phyloP scores from a whole-genome alignment of 2,113 vertebrate species.

The Dasypus novemcinctus region DNA sequence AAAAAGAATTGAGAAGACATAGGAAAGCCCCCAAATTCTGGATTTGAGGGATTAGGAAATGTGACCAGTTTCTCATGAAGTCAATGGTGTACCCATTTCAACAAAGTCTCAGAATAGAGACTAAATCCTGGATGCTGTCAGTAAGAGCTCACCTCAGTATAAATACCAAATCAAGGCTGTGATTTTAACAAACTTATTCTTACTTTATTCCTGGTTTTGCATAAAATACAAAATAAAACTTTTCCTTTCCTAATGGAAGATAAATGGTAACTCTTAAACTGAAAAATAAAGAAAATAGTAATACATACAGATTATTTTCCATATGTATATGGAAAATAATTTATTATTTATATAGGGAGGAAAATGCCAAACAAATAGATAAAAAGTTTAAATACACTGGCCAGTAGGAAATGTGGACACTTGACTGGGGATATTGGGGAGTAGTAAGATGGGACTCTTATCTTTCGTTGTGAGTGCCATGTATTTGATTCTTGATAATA shows the following conservation, averaged over 20 bases:
- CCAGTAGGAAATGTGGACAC: not conserved
- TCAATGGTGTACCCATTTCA: not conserved
- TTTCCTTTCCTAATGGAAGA: not conserved
- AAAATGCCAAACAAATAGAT: not conserved
- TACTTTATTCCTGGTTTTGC: not conserved
- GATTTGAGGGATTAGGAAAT: not conserved
- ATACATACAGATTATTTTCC: not conserved
- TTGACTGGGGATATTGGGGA: no score
- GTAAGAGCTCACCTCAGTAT: not conserved
- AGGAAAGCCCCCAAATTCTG: not conserved
- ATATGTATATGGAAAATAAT: no score
- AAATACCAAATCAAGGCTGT: not conserved
- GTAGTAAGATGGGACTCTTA: not conserved
- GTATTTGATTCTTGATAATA: no score
- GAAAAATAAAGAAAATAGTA: not conserved
- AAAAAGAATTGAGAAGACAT: not conserved
- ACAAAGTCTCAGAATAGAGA: not conserved
- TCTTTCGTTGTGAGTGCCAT: not conserved
- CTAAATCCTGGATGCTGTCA: not conserved
- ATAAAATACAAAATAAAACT: not conserved
- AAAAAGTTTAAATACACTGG: not conserved
- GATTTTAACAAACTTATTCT: not conserved
- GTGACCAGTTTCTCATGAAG: not conserved
- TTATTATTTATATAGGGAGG: not conserved
- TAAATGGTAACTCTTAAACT: not conserved